phyloP scores from a whole-genome alignment of 37 sponge, comb jelly and placozoan species.

The Geodia barretti region DNA sequence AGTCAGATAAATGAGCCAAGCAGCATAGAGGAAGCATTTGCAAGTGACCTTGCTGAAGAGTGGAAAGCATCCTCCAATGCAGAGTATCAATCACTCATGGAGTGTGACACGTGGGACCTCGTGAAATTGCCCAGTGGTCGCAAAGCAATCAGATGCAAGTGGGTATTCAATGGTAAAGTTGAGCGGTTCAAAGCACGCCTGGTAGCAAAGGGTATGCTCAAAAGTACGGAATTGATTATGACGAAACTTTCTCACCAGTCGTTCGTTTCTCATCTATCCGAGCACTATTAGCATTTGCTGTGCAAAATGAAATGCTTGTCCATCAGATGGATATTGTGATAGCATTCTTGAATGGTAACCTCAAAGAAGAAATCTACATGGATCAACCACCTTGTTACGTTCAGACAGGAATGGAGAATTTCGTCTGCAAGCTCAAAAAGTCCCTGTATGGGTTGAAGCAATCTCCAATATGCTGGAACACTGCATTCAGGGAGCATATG shows the following conservation, averaged over 20 bases:
- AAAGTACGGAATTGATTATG: conserved; percentile 31
- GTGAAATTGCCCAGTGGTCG: conserved; percentile 25
- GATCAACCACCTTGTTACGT: not conserved
- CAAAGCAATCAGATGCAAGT: conserved; percentile 34
- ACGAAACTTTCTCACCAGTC: conserved; percentile 49
- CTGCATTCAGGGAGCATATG: not conserved
- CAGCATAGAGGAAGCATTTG: conserved; percentile 22
- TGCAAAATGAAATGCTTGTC: conserved; percentile 39
- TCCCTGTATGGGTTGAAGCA: conserved; percentile 27
- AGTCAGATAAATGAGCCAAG: not conserved
- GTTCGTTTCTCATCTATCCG: conserved; percentile 35
- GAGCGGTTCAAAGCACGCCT: conserved; percentile 40
- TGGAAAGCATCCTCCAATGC: conserved; percentile 42
- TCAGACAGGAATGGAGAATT: not conserved
- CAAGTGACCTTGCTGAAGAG: not conserved
- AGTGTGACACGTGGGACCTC: conserved; percentile 46
- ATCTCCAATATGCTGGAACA: not conserved
- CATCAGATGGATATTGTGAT: conserved; percentile 50
- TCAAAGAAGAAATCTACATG: conserved; percentile 23
- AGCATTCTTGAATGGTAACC: conserved; percentile 29
- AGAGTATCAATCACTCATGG: conserved; percentile 44
- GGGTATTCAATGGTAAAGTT: conserved; percentile 46
- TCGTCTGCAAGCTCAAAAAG: conserved; percentile 14
- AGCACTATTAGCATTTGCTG: conserved; percentile 42
- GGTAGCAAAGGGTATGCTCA: conserved; percentile 44